phyloP scores from a whole-genome alignment of 2,888 invertebrate genomes.

The Villa cingulata region DNA sequence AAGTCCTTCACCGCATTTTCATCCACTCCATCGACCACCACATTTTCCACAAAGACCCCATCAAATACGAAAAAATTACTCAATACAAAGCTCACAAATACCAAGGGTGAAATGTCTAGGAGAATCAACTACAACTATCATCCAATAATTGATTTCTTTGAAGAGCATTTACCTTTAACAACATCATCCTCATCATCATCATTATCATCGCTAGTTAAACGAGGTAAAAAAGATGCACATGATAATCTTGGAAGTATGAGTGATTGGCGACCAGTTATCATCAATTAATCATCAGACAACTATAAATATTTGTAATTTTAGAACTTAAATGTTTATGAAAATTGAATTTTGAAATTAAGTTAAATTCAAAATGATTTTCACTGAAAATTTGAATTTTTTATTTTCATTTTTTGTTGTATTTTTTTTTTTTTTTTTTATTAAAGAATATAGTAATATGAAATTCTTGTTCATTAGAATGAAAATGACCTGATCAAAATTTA shows the following conservation, averaged over 20 bases:
- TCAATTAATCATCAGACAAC: too few species aligned
- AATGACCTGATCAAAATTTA: too few species aligned
- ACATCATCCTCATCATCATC: slow-evolving; percentile 11
- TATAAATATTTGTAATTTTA: too few species aligned
- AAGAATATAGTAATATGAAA: too few species aligned
- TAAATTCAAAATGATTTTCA: too few species aligned
- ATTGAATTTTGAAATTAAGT: too few species aligned
- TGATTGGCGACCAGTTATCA: slow-evolving; percentile 3
- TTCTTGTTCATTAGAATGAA: too few species aligned
- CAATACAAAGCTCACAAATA: slow-evolving; percentile 4
- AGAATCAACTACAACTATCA: slow-evolving; percentile 70
- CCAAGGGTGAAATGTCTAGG: slow-evolving; percentile 23
- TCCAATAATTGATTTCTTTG: slow-evolving; percentile 70
- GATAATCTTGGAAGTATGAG: neutral
- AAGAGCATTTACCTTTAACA: slow-evolving; percentile 23
- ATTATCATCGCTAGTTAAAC: slow-evolving; percentile 6
- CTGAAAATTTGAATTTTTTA: too few species aligned
- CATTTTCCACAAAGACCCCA: slow-evolving; percentile 5
- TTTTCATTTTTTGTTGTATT: too few species aligned
- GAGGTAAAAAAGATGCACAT: slow-evolving; percentile 1
- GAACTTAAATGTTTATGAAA: too few species aligned
- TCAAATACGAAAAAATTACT: slow-evolving; percentile 2
- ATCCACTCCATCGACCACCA: slow-evolving; percentile 10
- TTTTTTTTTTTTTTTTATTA: too few species aligned
- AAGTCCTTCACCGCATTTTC: neutral